These are phyloP conservation scores for Pyrochroa serraticornis DNA, from an alignment of 2,888 invertebrate species.

Conservation along the genomic window DNA sequence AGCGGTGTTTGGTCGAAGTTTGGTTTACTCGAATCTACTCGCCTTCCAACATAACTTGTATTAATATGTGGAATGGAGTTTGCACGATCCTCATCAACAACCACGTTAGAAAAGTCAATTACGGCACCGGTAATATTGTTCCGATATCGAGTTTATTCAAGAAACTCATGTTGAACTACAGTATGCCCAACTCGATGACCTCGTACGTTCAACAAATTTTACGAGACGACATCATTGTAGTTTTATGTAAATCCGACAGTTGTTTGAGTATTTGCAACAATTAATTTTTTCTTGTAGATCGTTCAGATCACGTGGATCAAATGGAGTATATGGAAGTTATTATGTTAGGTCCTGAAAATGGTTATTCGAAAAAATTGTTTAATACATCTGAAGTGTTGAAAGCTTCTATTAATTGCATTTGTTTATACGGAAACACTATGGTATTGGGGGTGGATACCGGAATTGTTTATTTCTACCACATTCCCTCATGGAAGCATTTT, in stretches of 20 bases:
- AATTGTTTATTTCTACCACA: slow-evolving; percentile 54
- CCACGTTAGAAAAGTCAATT: slow-evolving; percentile 50
- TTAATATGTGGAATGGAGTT: slow-evolving; percentile 53
- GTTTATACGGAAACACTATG: slow-evolving; percentile 54
- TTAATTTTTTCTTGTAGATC: slow-evolving; percentile 39
- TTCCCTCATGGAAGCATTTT: slow-evolving; percentile 54
- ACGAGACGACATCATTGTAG: slow-evolving; percentile 51
- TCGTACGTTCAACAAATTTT: slow-evolving; percentile 40
- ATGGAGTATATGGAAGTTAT: slow-evolving; percentile 54
- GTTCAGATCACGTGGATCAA: slow-evolving; percentile 41
- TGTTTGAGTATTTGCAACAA: neutral
- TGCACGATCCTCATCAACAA: slow-evolving; percentile 53
- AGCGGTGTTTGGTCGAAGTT: slow-evolving; percentile 46
- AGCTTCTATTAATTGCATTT: slow-evolving; percentile 53
- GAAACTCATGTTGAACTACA: slow-evolving; percentile 18
- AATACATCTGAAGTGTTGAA: slow-evolving; percentile 52
- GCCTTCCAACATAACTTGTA: slow-evolving; percentile 50
- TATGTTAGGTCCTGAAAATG: slow-evolving; percentile 48
- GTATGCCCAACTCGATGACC: slow-evolving; percentile 23
- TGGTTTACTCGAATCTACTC: slow-evolving; percentile 55
- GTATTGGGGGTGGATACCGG: slow-evolving; percentile 53
- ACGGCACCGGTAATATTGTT: slow-evolving; percentile 42
- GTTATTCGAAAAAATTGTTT: slow-evolving; percentile 53
- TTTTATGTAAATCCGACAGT: slow-evolving; percentile 47
- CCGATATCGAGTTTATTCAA: slow-evolving; percentile 39